A percentile compares a stretch with the other conserved stretches of the same genome.
These are phyloP conservation scores for Glossophaga mutica DNA, from an alignment of 2,797 vertebrate species.

Conservation along the genomic window DNA sequence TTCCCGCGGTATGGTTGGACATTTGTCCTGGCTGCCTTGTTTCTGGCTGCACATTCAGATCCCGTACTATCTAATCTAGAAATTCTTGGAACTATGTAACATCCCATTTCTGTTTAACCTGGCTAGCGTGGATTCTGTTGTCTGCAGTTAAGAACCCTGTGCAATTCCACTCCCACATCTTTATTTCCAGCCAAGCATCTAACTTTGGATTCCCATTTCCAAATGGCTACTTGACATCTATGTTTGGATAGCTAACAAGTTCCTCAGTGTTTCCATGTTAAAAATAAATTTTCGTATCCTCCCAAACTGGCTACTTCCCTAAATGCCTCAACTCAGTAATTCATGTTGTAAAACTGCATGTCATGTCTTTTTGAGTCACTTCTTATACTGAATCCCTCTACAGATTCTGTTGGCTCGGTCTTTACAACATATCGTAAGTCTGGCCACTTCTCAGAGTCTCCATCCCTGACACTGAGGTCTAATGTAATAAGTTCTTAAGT, in stretches of 20 bases:
- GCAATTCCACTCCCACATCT: neutral
- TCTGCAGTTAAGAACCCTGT: neutral
- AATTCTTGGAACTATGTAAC: neutral
- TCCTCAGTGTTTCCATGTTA: neutral
- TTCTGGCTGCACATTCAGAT: neutral
- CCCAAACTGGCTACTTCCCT: neutral
- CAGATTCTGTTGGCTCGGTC: neutral
- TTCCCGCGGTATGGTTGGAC: neutral
- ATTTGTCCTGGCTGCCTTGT: neutral
- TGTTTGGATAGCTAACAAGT: neutral
- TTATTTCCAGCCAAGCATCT: neutral
- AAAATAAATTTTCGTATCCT: neutral
- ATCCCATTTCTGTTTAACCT: neutral
- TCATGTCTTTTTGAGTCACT: neutral
- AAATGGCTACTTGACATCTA: neutral
- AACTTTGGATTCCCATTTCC: neutral
- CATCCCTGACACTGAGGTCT: neutral
- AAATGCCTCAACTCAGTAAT: neutral
- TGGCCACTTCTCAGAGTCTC: neutral
- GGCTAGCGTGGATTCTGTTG: neutral
- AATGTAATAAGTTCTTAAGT: neutral
- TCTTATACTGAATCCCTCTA: neutral
- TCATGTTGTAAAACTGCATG: neutral
- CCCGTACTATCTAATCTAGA: neutral
- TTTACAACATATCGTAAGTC: neutral